phyloP scores from a whole-genome alignment of 2,888 invertebrate genomes.

The Macaria liturata region DNA sequence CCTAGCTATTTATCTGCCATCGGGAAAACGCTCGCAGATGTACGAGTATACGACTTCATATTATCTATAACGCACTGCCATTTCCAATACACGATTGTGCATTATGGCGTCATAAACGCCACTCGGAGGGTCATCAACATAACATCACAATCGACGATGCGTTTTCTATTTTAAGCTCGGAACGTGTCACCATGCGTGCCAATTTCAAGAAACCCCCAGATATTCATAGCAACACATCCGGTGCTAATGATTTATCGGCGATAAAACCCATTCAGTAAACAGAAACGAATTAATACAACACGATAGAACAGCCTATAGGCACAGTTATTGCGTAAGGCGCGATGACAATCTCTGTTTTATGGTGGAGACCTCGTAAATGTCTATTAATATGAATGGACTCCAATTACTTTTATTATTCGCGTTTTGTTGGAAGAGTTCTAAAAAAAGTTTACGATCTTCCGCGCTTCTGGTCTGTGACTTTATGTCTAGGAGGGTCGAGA shows the following conservation, averaged over 20 bases:
- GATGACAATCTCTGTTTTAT: conserved; percentile 83
- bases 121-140: conserved; percentile 42
- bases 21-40: conserved; percentile 58
- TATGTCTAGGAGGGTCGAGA: conserved; percentile 60
- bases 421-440: conserved; percentile 77
- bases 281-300: conserved; percentile 65
- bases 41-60: conserved; percentile 49
- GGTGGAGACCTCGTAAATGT: conserved; percentile 78
- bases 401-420: conserved; percentile 83
- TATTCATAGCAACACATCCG: conserved; percentile 57
- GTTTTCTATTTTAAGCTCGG: conserved; percentile 25
- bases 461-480: conserved; percentile 69
- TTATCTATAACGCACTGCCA: conserved; percentile 40
- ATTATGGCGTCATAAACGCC: conserved; percentile 46
- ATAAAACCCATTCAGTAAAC: conserved; percentile 68
- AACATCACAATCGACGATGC: conserved; percentile 33
- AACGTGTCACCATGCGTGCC: conserved; percentile 51
- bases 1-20: conserved; percentile 78
- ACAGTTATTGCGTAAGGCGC: conserved; percentile 68
- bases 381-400: conserved; percentile 83
- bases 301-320: conserved; percentile 50
- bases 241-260: conserved; percentile 60
- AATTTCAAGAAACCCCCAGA: conserved; percentile 49
- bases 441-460: conserved; percentile 78
- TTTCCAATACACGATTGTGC: conserved; percentile 28